Percentiles rank a stretch among this genome's conserved stretches.
These are phyloP conservation scores for Austrolebias charrua DNA, from an alignment of 2,797 vertebrate genomes.

Conservation along the genomic window DNA sequence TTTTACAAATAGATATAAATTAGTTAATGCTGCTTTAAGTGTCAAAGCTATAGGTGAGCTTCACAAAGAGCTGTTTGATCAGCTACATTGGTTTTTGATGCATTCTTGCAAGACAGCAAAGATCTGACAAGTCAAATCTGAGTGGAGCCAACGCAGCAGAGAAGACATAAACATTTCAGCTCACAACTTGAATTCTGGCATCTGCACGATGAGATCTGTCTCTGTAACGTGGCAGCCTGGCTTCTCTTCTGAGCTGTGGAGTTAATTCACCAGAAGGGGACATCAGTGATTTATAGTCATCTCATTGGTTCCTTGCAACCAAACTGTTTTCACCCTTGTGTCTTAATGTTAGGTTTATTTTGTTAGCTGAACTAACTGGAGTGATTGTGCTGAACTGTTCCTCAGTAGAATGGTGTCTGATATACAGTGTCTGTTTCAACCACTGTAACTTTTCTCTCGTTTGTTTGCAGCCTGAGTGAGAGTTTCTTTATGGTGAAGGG, in stretches of 20 bases:
- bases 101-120: constrained; percentile 29
- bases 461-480: constrained; percentile 90
- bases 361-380: constrained; percentile 10
- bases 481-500: constrained; percentile 99
- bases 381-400: constrained; percentile 17
- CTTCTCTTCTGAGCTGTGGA: constrained; percentile 49
- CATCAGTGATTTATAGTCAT: constrained; percentile 38
- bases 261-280: constrained; percentile 35
- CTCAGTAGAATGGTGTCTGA: constrained; percentile 5
- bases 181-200: constrained; percentile 58
- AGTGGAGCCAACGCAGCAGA: constrained; percentile 42
- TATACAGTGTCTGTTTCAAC: constrained; percentile 8
- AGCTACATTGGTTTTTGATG: constrained; percentile 30
- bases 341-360: constrained; percentile 7
- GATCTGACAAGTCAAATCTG: constrained; percentile 37
- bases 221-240: constrained; percentile 49
- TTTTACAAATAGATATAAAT: constrained; percentile 36
- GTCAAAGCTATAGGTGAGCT: constrained; percentile 9
- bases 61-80: constrained; percentile 31
- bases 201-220: constrained; percentile 43
- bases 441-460: constrained; percentile 26
- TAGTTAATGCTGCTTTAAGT: constrained; percentile 18
- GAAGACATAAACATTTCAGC: constrained; percentile 47
- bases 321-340: constrained; percentile 3
- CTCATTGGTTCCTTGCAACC: constrained; percentile 22